Evolutionary conservation across 23 tunicate genomes (phyloP).

Genomic region (Diplosoma virens): DNA sequence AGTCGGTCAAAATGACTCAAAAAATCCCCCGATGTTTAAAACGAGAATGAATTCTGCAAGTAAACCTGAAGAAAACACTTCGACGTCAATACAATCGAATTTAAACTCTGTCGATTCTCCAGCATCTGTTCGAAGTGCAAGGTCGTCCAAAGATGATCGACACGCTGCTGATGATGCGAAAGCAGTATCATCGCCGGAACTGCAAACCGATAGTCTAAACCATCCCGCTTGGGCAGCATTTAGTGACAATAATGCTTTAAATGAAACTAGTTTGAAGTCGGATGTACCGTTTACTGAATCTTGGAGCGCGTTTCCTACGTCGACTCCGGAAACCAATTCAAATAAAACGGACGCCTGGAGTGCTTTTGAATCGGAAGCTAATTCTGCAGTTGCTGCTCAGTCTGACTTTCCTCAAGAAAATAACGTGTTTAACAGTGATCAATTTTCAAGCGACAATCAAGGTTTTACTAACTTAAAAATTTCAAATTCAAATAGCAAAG

Average conservation of each 20-base stretch:
- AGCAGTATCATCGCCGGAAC: background rate
- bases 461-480: too few species aligned
- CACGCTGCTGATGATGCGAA: background rate
- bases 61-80: background rate
- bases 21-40: slow-evolving; percentile 75
- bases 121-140: background rate
- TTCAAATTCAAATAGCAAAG: too few species aligned
- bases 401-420: too few species aligned
- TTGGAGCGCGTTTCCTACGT: background rate
- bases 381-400: too few species aligned
- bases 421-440: too few species aligned
- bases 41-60: background rate
- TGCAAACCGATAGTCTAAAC: too few species aligned
- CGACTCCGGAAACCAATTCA: background rate
- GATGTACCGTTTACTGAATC: background rate
- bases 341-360: background rate
- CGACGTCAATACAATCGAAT: too few species aligned
- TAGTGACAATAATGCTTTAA: too few species aligned
- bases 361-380: too few species aligned
- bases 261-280: background rate
- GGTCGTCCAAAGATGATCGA: background rate
- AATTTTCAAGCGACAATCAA: too few species aligned
- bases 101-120: background rate
- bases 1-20: slow-evolving; percentile 19
- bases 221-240: too few species aligned